phyloP scores from a whole-genome alignment of 2,113 vertebrate genomes.

The Garra rufa region DNA sequence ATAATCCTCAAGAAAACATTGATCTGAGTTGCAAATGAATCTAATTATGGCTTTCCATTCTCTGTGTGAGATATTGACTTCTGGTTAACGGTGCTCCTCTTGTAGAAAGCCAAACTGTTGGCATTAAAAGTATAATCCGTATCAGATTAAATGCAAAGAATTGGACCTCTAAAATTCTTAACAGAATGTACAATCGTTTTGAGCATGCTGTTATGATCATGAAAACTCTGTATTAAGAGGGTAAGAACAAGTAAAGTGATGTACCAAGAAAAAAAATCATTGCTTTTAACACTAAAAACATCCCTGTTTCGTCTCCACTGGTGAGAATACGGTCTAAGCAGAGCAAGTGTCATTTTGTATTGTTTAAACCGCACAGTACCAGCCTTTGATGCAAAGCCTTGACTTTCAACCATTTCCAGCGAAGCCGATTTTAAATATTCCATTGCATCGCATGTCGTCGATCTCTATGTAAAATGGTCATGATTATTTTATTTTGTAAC shows the following conservation, averaged over 20 bases:
- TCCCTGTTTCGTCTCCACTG: constrained; percentile 69
- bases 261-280: constrained; percentile 62
- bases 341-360: constrained; percentile 65
- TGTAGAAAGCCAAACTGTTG: constrained; percentile 50
- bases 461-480: constrained; percentile 86
- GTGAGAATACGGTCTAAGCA: constrained; percentile 67
- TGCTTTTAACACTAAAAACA: constrained; percentile 73
- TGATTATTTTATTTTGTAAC: constrained; percentile 93
- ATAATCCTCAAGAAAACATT: constrained; percentile 79
- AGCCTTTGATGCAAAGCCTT: constrained; percentile 67
- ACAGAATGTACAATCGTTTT: neutral
- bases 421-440: constrained; percentile 75
- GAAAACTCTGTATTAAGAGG: neutral
- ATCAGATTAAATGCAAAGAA: constrained; percentile 2
- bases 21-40: constrained; percentile 80
- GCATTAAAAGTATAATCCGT: constrained; percentile 59
- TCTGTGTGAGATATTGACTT: constrained; percentile 79
- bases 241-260: neutral
- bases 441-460: constrained; percentile 71
- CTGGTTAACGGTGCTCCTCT: constrained; percentile 80
- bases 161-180: neutral
- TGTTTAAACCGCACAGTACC: constrained; percentile 58
- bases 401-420: constrained; percentile 70
- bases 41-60: constrained; percentile 79
- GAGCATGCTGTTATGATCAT: neutral